Percentiles rank a stretch among this genome's conserved stretches.
phyloP scores from a whole-genome alignment of 2,797 vertebrate genomes.

The Mergus octosetaceus region DNA sequence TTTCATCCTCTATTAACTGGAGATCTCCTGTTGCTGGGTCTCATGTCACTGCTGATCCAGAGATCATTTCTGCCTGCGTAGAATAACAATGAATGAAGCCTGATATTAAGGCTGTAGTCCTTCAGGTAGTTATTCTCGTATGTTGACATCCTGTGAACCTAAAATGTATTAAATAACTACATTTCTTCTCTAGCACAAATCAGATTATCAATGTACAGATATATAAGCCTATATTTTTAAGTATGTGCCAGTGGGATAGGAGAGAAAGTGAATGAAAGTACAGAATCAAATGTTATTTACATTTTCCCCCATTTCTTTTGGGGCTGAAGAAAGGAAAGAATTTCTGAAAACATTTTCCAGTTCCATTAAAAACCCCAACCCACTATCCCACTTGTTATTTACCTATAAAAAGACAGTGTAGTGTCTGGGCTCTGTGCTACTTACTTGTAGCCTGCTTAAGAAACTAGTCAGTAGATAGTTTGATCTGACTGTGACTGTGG shows the following conservation, averaged over 20 bases:
- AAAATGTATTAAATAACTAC: neutral
- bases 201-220: neutral
- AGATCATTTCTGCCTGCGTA: neutral
- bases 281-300: neutral
- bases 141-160: too few species aligned
- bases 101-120: neutral
- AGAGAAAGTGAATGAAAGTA: neutral
- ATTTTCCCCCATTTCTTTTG: neutral
- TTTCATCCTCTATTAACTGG: neutral
- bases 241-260: neutral
- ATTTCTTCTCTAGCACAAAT: neutral
- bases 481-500: neutral
- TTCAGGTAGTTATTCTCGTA: neutral
- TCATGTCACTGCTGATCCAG: neutral
- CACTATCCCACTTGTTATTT: neutral
- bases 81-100: neutral
- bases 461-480: neutral
- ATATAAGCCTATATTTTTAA: neutral
- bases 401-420: neutral
- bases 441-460: neutral
- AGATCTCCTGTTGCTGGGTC: neutral
- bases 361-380: neutral
- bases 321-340: neutral
- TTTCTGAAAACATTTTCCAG: neutral
- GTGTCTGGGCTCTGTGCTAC: neutral